Percentiles rank a stretch among this genome's conserved stretches.
Evolutionary conservation across 2,113 vertebrate species (phyloP).

Genomic region (Notiomystis cincta): DNA sequence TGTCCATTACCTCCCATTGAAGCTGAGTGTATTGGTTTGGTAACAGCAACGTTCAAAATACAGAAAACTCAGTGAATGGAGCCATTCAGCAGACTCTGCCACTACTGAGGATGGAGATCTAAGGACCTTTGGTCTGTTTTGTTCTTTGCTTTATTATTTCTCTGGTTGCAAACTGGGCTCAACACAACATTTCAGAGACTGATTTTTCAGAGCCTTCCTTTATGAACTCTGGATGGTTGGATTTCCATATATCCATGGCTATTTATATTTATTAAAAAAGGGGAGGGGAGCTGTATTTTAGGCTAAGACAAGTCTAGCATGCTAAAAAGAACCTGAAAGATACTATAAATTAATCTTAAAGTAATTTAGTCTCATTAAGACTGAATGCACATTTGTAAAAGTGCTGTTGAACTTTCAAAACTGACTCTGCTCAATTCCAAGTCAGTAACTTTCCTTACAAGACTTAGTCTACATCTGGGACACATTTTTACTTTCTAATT

Average conservation of each 20-base stretch:
- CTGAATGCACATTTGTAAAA: not conserved
- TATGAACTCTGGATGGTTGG: not conserved
- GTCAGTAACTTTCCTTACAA: not conserved
- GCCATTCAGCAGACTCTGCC: not conserved
- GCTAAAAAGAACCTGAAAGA: not conserved
- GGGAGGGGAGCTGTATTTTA: not conserved
- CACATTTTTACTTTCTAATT: not conserved
- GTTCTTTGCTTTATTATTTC: not conserved
- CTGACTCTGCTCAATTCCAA: not conserved
- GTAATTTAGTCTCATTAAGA: not conserved
- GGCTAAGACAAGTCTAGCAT: not conserved
- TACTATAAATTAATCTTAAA: not conserved
- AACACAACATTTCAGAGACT: not conserved
- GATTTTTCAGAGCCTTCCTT: not conserved
- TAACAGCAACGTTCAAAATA: not conserved
- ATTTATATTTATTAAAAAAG: not conserved
- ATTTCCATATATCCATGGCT: not conserved
- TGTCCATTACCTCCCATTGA: not conserved
- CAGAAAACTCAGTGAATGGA: not conserved
- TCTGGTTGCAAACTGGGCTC: not conserved
- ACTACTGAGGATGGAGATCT: not conserved
- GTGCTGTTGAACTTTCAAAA: not conserved
- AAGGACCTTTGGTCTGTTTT: not conserved
- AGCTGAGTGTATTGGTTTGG: not conserved
- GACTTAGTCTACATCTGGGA: not conserved